Evolutionary conservation across 1,140 invertebrate genomes (phyloP).

Genomic region (Pantala flavescens): DNA sequence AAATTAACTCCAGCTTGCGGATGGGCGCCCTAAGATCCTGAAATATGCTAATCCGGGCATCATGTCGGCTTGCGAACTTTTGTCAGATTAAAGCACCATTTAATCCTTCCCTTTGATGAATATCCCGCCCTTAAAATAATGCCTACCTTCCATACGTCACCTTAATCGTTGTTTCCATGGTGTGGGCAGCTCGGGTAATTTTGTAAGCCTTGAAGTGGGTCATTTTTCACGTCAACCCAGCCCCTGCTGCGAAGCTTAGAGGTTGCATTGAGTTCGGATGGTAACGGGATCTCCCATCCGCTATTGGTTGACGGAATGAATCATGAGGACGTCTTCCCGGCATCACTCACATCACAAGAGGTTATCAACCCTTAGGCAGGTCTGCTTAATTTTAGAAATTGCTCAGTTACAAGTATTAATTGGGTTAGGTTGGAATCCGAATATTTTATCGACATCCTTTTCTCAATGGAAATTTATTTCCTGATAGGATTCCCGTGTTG

Average conservation of each 20-base stretch:
- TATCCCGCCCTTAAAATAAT: neutral
- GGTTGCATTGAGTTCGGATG: neutral
- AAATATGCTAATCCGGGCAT: neutral
- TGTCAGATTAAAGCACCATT: neutral
- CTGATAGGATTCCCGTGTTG: too few species aligned
- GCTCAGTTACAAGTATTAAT: too few species aligned
- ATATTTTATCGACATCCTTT: too few species aligned
- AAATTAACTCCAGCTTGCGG: neutral
- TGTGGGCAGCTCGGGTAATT: neutral
- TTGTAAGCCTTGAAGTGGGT: neutral
- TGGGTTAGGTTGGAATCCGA: too few species aligned
- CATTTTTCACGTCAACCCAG: neutral
- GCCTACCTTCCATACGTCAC: neutral
- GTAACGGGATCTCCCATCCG: neutral
- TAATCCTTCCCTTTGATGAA: neutral
- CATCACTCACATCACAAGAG: neutral
- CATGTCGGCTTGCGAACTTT: slow-evolving; percentile 1
- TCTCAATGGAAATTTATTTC: too few species aligned
- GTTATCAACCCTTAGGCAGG: neutral
- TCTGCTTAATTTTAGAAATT: neutral
- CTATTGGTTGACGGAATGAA: neutral
- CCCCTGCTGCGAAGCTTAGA: neutral
- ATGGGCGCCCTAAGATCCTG: neutral
- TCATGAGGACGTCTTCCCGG: neutral
- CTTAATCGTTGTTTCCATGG: neutral